Conservation (phyloP, 2,888 invertebrate species). For the Polyploca ridens region DNA sequence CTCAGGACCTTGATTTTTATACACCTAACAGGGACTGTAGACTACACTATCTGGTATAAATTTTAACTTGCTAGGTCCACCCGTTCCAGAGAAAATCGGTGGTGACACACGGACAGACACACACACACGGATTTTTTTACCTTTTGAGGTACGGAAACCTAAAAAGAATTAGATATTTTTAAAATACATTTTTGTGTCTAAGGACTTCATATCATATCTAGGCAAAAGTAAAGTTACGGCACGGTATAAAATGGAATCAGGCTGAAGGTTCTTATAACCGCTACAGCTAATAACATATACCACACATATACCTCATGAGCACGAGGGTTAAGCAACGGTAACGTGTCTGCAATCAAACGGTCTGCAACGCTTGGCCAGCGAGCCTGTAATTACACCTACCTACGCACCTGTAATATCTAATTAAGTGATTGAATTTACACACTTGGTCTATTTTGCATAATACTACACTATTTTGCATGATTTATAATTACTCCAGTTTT, state of each 20-base stretch:
- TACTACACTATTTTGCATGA: background rate
- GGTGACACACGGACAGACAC: too few species aligned
- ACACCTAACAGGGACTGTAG: too few species aligned
- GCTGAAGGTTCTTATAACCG: background rate
- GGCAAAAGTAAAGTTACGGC: too few species aligned
- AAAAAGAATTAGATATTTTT: too few species aligned
- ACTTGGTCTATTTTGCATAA: slow-evolving; percentile 7
- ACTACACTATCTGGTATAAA: too few species aligned
- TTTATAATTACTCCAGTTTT: background rate
- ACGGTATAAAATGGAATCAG: background rate
- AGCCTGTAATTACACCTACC: slow-evolving; percentile 37
- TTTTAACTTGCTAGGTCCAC: too few species aligned
- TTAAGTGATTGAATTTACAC: slow-evolving; percentile 12
- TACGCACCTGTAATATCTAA: slow-evolving; percentile 21
- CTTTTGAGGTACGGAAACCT: too few species aligned
- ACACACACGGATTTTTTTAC: too few species aligned
- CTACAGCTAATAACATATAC: slow-evolving; percentile 8
- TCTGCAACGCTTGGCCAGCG: slow-evolving; percentile 55
- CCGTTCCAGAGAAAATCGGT: too few species aligned
- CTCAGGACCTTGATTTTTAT: too few species aligned
- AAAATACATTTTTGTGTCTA: too few species aligned
- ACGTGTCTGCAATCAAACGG: slow-evolving; percentile 50
- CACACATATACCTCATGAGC: slow-evolving; percentile 11
- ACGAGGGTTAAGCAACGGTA: slow-evolving; percentile 57
- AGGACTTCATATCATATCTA: too few species aligned